Evolutionary conservation across 2,888 invertebrate genomes (phyloP).

Genomic region (Latrodectus hesperus): DNA sequence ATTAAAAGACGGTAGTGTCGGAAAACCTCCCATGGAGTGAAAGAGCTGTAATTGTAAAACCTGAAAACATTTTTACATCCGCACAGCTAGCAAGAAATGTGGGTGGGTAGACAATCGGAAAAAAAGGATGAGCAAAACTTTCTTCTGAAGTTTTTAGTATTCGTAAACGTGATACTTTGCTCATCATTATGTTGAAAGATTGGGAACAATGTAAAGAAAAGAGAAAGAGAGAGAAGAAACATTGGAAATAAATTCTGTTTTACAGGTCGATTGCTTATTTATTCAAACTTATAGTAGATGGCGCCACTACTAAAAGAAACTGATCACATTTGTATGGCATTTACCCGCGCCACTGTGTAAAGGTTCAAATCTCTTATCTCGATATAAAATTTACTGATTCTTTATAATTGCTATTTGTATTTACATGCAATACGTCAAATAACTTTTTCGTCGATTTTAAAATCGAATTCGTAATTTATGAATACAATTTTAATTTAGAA

Average conservation of each 20-base stretch:
- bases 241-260: too few species aligned
- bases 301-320: slow-evolving; percentile 33
- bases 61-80: slow-evolving; percentile 41
- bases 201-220: slow-evolving; percentile 39
- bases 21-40: slow-evolving; percentile 37
- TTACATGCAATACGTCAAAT: too few species aligned
- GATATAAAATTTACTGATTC: too few species aligned
- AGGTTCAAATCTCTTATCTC: too few species aligned
- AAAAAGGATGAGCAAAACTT: neutral
- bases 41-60: slow-evolving; percentile 52
- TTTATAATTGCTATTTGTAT: too few species aligned
- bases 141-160: slow-evolving; percentile 18
- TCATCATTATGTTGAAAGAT: slow-evolving; percentile 54
- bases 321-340: too few species aligned
- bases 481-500: too few species aligned
- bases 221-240: neutral
- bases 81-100: slow-evolving; percentile 1
- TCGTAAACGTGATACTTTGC: slow-evolving; percentile 43
- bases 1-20: slow-evolving; percentile 31
- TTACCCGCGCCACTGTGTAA: too few species aligned
- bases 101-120: neutral
- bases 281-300: slow-evolving; percentile 21
- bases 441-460: too few species aligned
- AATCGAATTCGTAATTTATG: too few species aligned
- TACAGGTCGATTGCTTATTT: slow-evolving; percentile 1